Evolutionary conservation across 2,797 vertebrate genomes (phyloP).

Genomic region (Chiloscyllium punctatum): DNA sequence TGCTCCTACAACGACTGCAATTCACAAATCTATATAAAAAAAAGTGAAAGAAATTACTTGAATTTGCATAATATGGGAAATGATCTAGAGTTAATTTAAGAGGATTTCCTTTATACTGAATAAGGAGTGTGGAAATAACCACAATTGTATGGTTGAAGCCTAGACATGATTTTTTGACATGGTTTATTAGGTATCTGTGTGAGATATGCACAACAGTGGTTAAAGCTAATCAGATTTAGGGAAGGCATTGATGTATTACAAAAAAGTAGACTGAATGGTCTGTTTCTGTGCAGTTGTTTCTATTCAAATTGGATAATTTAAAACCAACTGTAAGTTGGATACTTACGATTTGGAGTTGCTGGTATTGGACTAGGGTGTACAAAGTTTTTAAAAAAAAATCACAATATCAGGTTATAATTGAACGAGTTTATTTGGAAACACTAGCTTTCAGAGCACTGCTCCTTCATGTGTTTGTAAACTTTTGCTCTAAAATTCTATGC

Average conservation of each 20-base stretch:
- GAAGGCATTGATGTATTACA: background rate
- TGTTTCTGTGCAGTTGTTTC: background rate
- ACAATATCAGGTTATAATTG: too few relatives aligned
- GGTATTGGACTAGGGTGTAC: too few relatives aligned
- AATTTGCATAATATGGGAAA: background rate
- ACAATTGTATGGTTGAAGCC: background rate
- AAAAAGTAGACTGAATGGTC: background rate
- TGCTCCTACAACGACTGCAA: background rate
- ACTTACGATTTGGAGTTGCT: too few relatives aligned
- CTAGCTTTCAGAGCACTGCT: too few relatives aligned
- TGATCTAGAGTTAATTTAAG: background rate
- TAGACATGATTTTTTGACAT: background rate
- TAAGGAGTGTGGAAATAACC: background rate
- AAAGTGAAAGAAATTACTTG: background rate
- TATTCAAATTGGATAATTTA: background rate
- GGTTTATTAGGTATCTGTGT: background rate
- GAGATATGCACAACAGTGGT: background rate
- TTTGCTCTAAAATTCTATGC: too few relatives aligned
- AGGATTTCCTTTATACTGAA: background rate
- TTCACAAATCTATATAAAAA: too few relatives aligned
- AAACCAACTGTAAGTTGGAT: too few relatives aligned
- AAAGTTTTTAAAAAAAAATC: too few relatives aligned
- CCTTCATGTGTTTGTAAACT: too few relatives aligned
- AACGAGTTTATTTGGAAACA: too few relatives aligned
- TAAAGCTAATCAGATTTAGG: background rate